Percentiles rank a stretch among this genome's conserved stretches.
phyloP scores from a whole-genome alignment of 2,888 invertebrate genomes.

The Stomorhina lunata region DNA sequence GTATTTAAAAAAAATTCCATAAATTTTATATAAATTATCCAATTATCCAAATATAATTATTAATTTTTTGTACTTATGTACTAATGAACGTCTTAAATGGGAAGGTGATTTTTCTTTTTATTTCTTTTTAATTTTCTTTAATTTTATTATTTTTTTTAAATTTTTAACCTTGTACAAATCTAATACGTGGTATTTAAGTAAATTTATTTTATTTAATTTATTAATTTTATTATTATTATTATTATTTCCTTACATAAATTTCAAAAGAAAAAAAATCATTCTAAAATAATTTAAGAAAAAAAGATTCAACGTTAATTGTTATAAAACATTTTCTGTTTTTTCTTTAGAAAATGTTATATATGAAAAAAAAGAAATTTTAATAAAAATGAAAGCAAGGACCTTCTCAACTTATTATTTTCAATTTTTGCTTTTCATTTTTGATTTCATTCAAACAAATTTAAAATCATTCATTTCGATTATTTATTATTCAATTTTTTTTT shows the following conservation, averaged over 20 bases:
- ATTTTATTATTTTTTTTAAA: background rate
- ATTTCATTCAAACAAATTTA: constrained; percentile 26
- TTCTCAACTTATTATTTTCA: constrained; percentile 77
- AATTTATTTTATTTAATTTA: constrained; percentile 43
- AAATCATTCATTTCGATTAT: constrained; percentile 1
- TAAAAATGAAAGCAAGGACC: constrained; percentile 78
- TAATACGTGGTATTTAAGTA: constrained; percentile 45
- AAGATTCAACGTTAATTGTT: constrained; percentile 46
- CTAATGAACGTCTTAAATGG: constrained; percentile 62
- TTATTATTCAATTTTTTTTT: background rate
- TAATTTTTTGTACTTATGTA: constrained; percentile 58
- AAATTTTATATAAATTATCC: constrained; percentile 27
- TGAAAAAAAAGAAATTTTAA: constrained; percentile 23
- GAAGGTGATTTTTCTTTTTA: constrained; percentile 61
- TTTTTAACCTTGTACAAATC: constrained; percentile 57
- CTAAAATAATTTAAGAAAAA: constrained; percentile 19
- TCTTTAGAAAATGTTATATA: constrained; percentile 53
- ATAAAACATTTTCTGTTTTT: constrained; percentile 55
- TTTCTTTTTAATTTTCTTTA: background rate
- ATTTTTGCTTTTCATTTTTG: constrained; percentile 36
- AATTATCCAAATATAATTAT: constrained; percentile 41
- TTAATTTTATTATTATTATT: constrained; percentile 43
- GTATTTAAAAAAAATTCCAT: constrained; percentile 19
- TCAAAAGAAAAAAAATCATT: background rate
- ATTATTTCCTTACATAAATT: background rate